phyloP scores from a whole-genome alignment of 2,797 vertebrate genomes.

The Oreochromis mossambicus region DNA sequence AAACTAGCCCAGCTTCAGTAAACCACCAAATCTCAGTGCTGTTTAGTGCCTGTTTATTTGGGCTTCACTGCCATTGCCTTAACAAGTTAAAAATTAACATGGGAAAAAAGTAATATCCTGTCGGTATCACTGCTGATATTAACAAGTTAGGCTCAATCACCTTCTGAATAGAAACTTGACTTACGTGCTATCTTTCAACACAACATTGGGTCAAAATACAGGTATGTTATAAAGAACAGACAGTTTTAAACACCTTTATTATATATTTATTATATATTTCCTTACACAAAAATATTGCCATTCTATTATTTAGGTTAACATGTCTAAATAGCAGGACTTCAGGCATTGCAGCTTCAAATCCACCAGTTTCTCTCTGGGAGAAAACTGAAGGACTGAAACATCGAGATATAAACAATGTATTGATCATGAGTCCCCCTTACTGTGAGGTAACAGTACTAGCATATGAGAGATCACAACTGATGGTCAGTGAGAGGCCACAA shows the following conservation, averaged over 20 bases:
- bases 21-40: neutral
- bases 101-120: neutral
- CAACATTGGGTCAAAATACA: neutral
- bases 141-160: neutral
- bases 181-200: neutral
- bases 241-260: neutral
- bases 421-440: slow-evolving; percentile 13
- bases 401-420: slow-evolving; percentile 4
- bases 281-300: neutral
- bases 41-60: neutral
- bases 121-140: neutral
- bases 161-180: neutral
- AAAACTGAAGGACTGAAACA: neutral
- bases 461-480: neutral
- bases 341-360: neutral
- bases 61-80: neutral
- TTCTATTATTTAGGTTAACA: neutral
- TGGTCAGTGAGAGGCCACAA: neutral
- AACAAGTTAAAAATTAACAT: neutral
- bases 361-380: neutral
- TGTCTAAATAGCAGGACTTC: neutral
- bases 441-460: neutral
- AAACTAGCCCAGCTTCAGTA: neutral
- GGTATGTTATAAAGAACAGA: neutral
- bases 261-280: neutral